These are phyloP conservation scores for Saccopteryx leptura DNA, from an alignment of 2,113 vertebrate species.

Conservation along the genomic window DNA sequence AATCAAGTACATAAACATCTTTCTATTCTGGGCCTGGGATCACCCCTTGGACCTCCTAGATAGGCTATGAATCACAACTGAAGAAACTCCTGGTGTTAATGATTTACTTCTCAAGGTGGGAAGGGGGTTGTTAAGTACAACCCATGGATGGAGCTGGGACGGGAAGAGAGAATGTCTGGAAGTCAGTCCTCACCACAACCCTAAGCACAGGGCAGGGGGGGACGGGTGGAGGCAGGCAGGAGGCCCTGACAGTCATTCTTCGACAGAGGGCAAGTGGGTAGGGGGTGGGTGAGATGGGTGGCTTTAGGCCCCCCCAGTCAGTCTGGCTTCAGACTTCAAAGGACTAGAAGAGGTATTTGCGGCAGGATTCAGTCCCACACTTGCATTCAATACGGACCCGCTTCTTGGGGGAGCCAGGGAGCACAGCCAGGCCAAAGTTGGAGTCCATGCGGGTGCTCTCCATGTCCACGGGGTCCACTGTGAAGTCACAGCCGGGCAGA, in stretches of 20 bases:
- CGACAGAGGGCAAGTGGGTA: slow-evolving; percentile 68
- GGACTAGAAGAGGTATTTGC: slow-evolving; percentile 94
- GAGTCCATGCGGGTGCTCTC: slow-evolving; percentile 96
- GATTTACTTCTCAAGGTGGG: slow-evolving; percentile 53
- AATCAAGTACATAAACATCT: slow-evolving; percentile 61
- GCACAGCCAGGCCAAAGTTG: slow-evolving; percentile 91
- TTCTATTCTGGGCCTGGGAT: slow-evolving; percentile 8
- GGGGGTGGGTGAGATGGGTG: background rate
- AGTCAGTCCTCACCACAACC: slow-evolving; percentile 49
- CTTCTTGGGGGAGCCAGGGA: slow-evolving; percentile 92
- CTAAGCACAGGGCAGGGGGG: background rate
- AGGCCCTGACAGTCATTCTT: slow-evolving; percentile 66
- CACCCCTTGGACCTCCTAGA: slow-evolving; percentile 6
- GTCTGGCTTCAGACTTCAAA: slow-evolving; percentile 70
- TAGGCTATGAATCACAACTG: slow-evolving; percentile 21
- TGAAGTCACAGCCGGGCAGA: slow-evolving; percentile 54
- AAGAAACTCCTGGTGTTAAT: slow-evolving; percentile 29
- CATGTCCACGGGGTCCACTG: slow-evolving; percentile 94
- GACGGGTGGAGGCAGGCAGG: slow-evolving; percentile 44
- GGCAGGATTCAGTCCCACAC: slow-evolving; percentile 92
- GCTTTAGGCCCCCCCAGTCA: slow-evolving; percentile 55
- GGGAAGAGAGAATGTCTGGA: slow-evolving; percentile 53
- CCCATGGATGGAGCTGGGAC: slow-evolving; percentile 19
- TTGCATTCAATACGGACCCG: slow-evolving; percentile 93
- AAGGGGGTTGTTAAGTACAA: slow-evolving; percentile 78